phyloP scores from a whole-genome alignment of 2,113 vertebrate genomes.

The Polypterus bichir region DNA sequence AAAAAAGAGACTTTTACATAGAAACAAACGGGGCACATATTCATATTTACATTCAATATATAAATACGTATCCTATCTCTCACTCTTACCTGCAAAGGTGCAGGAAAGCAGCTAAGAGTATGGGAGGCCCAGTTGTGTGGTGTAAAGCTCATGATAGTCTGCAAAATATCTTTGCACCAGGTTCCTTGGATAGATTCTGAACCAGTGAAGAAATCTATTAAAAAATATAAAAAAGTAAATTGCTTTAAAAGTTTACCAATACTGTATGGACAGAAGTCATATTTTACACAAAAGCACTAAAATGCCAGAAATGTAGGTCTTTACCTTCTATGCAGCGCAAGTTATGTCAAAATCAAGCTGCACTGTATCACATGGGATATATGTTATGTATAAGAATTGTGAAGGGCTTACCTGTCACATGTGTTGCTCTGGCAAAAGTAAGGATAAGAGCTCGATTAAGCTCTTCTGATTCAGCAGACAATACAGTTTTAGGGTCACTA shows the following conservation, averaged over 20 bases:
- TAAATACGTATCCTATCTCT: too few relatives aligned
- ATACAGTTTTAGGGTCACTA: conserved; percentile 85
- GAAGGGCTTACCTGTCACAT: conserved; percentile 73
- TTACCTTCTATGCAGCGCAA: too few relatives aligned
- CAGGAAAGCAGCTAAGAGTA: conserved; percentile 91
- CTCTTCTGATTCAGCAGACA: conserved; percentile 92
- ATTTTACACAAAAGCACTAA: not conserved
- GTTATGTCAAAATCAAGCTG: too few relatives aligned
- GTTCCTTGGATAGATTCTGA: conserved; percentile 97
- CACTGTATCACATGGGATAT: too few relatives aligned
- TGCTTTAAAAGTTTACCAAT: not conserved
- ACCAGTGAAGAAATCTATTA: conserved; percentile 89
- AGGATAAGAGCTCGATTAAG: conserved; percentile 91
- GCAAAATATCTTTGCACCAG: conserved; percentile 97
- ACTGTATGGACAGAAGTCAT: not conserved
- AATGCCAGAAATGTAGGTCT: not conserved
- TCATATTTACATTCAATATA: too few relatives aligned
- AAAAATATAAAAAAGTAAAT: conserved; percentile 18
- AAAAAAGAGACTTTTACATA: too few relatives aligned
- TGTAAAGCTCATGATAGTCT: conserved; percentile 96
- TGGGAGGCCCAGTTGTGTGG: conserved; percentile 98
- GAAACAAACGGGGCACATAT: too few relatives aligned
- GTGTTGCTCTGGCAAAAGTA: conserved; percentile 88
- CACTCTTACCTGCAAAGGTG: conserved; percentile 76
- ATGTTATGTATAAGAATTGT: not conserved